Evolutionary conservation across 2,888 invertebrate species (phyloP), one percentile per base, ranked within the genome.

Genomic region (Metellina segmentata): DNA sequence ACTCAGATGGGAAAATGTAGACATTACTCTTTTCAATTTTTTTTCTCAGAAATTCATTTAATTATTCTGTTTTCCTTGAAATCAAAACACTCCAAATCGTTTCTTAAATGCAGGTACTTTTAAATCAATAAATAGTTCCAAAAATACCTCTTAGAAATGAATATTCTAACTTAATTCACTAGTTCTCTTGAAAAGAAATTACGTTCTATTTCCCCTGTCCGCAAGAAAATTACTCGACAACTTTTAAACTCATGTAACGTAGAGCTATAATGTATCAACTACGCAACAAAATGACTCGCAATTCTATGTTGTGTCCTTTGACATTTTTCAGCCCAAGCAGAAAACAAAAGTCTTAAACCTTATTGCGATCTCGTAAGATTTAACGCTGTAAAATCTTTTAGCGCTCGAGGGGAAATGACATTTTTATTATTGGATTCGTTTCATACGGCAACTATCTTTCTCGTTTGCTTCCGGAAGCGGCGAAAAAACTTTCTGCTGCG

Each of bases 391-490:
- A 61, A 79, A 53, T 52, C 61, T 61, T 34, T 19, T 20, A 79
- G 53, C 79, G 79, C 83, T 51, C 7, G 2, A 34, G 74, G 72
- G 19, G 49, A 85, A 74, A 53, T 74, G 61, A 74, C 83, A 53
- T 85, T 74, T 83, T 78, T 72, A 74, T 85, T 74, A 85, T 85
- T 85, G 74, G 74, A 53, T 53, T 85, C 48, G 20, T 74, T 74
- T 74, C n/a, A 13, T 74, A 53, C n/a, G 72, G 72, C 20, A 52
- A 83, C 71, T 71, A 79, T 79, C 79, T 34, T 4, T 53, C 79
- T 79, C 79, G 53, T 79, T 79, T 79, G 52, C 53, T 53, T 79
- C 53, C 79, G 79, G 53, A 79, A 79, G 61, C 16, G 1, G 16
- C 11, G 61, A 61, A 9, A 61, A 16, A 34, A 16, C 16, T 61